Percentiles rank a stretch among this genome's conserved stretches.
Conservation (phyloP, 2,797 vertebrate species). For the Steatocranus sp. region DNA sequence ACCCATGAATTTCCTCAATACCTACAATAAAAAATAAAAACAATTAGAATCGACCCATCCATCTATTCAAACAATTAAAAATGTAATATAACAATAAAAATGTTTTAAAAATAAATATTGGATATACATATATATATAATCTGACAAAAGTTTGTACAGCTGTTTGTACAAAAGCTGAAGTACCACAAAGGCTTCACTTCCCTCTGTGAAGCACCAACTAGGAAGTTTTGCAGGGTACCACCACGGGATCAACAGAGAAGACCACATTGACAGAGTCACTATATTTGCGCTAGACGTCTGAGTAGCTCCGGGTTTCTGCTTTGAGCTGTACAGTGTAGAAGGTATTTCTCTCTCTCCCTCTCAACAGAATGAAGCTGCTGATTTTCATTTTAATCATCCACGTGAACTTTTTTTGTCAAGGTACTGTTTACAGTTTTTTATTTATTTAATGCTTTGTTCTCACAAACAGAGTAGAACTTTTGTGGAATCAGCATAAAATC, state of each 20-base stretch:
- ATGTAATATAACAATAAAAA: neutral
- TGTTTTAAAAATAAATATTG: neutral
- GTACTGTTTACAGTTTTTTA: constrained; percentile 19
- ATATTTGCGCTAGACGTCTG: rapidly evolving
- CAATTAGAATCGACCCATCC: rapidly evolving
- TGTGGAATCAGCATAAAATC: neutral
- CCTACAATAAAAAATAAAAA: neutral
- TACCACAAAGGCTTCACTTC: neutral
- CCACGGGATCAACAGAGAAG: neutral
- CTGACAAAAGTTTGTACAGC: neutral
- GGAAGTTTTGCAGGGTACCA: neutral
- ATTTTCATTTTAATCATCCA: constrained; percentile 14
- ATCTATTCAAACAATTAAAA: neutral
- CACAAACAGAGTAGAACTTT: neutral
- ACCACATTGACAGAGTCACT: neutral
- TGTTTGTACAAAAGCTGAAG: neutral
- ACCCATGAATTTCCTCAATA: neutral
- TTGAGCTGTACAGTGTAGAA: neutral
- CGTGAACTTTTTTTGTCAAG: constrained; percentile 31
- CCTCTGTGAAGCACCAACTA: neutral
- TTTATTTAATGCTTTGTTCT: neutral
- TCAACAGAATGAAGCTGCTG: constrained; percentile 39
- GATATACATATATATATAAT: neutral
- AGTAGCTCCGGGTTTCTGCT: neutral
- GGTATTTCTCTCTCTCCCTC: neutral